Evolutionary conservation across 1,140 invertebrate species (phyloP), one percentile per base, ranked within the genome.

Genomic region (Mizuhopecten yessoensis): DNA sequence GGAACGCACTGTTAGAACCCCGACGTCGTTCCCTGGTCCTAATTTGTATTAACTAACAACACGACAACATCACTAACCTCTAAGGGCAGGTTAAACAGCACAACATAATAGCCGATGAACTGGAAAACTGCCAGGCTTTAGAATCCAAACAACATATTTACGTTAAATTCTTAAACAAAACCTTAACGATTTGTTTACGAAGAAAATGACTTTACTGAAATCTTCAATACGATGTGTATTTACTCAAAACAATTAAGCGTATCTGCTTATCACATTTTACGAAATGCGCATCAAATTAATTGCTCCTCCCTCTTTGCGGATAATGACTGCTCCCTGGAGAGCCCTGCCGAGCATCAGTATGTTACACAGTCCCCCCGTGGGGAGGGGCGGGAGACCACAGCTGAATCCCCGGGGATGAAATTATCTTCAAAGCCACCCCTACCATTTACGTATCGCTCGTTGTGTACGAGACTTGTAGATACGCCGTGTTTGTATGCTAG

Each of bases 361-460:
- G 57, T 17, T 29, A 75, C 57, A 29, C 57, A 75, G 57, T 75
- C 2, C 57, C 57, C 57, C 57, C 57, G 57, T 75, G 57, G 57
- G 57, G 57, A 75, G 57, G 57, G 57, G 57, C 57, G 57, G 57
- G 57, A 75, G 57, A 75, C 57, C 57, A 5, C 57, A 75, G n/a
- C 17, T 75, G 57, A 75, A 75, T 75, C 57, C 57, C 57, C 57
- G 57, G 57, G 57, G 23, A 75, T 75, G n/a, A 75, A 75, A 75
- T 75, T 75, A 75, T 75, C 57, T 75, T 75, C 57, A 75, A 75
- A 75, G 57, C 57, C 57, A 75, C 11, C 57, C 57, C n/a, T 29
- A 0, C 23, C 0, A 29, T 75, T 75, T 11, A 75, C 23, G 57
- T 29, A 13, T 75, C 57, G 57, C 57, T 13, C n/a, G 2, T 75